Base-by-base conservation (phyloP, 2,888 invertebrate species). In the Proisotoma minuta region DNA sequence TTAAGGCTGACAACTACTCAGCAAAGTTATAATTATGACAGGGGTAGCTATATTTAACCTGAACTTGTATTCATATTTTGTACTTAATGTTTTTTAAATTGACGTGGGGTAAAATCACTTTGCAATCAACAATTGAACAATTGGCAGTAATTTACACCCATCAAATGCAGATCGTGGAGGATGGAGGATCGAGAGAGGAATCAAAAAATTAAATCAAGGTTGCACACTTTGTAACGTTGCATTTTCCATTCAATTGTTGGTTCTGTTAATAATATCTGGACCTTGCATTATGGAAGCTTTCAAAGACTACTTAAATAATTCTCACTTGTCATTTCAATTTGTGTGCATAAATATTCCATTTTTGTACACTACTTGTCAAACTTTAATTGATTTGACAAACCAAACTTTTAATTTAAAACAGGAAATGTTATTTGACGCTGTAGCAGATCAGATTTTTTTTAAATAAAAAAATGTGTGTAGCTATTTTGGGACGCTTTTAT, bases 191-290 rank as follows among this genome's bases (percentile, higher is more conserved):
- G 5, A 12, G 10, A 5, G 43, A 5, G 43, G 43, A 43, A 43
- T 43, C 20, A 43, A 43, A 34, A 34, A 43, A 43, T 43, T 20
- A 43, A 43, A 43, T 43, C 43, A 43, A 43, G 43, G 43, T 43
- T 20, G 43, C 5, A 34, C 34, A 15, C 8, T 34, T 34, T 34
- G 15, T 10, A 34, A 10, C 15, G 15, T 10, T 34, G 8, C 8
- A 34, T 34, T 34, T 8, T 34, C 15, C 34, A 34, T 34, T 34
- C 15, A 34, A 34, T 34, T 34, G 15, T 15, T n/a, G n/a, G n/a
- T n/a, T n/a, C n/a, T n/a, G n/a, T 15, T 34, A 34, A 34, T 10
- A 8, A 10, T 34, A 34, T 8, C 8, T 34, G 15, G 34, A 34
- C 15, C 34, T 15, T 34, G 8, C 15, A 34, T 15, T 34, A 34